Evolutionary conservation across 2,797 vertebrate genomes (phyloP).

Genomic region (Furcifer pardalis): DNA sequence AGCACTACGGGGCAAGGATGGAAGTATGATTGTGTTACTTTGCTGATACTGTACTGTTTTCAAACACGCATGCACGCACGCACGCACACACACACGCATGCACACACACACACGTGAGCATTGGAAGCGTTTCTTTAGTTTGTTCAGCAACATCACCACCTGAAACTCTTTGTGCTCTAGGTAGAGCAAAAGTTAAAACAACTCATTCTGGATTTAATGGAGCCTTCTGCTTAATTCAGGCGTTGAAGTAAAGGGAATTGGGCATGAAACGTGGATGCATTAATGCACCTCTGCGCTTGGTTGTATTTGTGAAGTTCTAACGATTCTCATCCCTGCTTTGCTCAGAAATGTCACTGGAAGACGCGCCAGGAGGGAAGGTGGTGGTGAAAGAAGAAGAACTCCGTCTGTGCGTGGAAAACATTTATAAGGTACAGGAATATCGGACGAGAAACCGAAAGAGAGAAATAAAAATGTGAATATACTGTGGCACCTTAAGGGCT

Average conservation of each 20-base stretch:
- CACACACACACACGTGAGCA: no score
- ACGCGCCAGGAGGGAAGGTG: conserved; percentile 54
- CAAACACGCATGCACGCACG: no score
- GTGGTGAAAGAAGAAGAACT: conserved; percentile 87
- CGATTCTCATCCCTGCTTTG: conserved; percentile 43
- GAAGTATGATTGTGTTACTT: no score
- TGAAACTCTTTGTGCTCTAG: no score
- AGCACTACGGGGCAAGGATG: no score
- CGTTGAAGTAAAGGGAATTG: background rate
- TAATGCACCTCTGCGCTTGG: rapidly evolving
- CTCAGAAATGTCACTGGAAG: conserved; percentile 68
- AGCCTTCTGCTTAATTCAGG: background rate
- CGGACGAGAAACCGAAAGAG: no score
- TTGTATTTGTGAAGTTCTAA: background rate
- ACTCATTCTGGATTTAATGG: background rate
- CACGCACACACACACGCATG: no score
- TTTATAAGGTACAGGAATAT: conserved; percentile 88
- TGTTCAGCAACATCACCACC: background rate
- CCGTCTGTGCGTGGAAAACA: conserved; percentile 84
- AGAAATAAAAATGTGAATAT: no score
- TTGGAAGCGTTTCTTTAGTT: no score
- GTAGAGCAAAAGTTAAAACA: background rate
- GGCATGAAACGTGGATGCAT: background rate
- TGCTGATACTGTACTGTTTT: no score
- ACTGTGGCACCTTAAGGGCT: no score